phyloP scores from a whole-genome alignment of 2,797 vertebrate genomes.

The Sciaenops ocellatus region DNA sequence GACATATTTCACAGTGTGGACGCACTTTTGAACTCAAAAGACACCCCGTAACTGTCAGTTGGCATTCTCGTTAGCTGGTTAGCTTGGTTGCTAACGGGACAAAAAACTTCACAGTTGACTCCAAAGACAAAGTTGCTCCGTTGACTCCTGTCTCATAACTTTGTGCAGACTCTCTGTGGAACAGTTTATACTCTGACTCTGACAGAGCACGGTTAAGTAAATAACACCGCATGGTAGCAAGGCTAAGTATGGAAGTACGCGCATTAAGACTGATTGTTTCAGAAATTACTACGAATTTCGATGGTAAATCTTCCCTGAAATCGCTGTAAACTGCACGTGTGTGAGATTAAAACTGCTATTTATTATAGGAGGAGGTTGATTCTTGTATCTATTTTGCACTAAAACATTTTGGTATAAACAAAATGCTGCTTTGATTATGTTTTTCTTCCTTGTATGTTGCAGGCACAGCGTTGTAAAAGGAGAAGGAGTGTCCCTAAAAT shows the following conservation, averaged over 20 bases:
- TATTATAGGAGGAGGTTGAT: too few relatives aligned
- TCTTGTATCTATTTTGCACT: too few relatives aligned
- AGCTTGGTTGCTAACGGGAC: neutral
- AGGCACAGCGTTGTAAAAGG: conserved; percentile 15
- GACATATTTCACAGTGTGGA: too few relatives aligned
- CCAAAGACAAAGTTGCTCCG: too few relatives aligned
- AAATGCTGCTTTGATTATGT: conserved; percentile 3
- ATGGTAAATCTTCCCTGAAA: neutral
- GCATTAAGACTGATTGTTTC: neutral
- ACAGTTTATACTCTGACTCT: neutral
- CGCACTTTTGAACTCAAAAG: too few relatives aligned
- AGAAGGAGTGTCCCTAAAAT: conserved; percentile 10
- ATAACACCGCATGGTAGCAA: too few relatives aligned
- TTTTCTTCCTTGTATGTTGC: conserved; percentile 4
- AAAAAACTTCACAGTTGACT: neutral
- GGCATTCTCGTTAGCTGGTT: neutral
- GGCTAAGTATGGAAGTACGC: too few relatives aligned
- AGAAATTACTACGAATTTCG: neutral
- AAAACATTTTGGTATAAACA: neutral
- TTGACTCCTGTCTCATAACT: too few relatives aligned
- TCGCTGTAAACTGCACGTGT: neutral
- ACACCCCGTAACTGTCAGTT: neutral
- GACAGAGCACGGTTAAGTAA: neutral
- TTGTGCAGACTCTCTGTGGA: neutral
- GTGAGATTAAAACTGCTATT: too few relatives aligned